Percentiles rank a stretch among this genome's conserved stretches.
Evolutionary conservation across 2,113 vertebrate genomes (phyloP).

Genomic region (Hepsetus odoe): DNA sequence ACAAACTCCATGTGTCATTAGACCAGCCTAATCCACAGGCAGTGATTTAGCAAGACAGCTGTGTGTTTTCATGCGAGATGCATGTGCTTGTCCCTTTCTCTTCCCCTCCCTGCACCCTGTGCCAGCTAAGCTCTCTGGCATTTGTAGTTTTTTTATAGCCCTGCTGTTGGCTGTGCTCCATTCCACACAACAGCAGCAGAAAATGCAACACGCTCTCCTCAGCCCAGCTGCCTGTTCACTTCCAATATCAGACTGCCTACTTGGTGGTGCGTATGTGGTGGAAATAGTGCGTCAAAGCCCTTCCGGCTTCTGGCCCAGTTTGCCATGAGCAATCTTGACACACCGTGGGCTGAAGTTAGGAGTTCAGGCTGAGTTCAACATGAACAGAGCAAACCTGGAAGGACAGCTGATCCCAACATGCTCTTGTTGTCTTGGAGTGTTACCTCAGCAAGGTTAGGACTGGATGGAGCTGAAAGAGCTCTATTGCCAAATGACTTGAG

Average conservation of each 20-base stretch:
- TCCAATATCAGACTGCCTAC: conserved; percentile 7
- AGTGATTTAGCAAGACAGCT: conserved; percentile 50
- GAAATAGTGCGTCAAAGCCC: conserved; percentile 2
- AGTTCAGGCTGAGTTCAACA: neutral
- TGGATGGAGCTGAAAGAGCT: neutral
- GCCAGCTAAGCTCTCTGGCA: neutral
- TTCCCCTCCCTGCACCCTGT: conserved; percentile 20
- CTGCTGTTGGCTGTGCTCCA: neutral
- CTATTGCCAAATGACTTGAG: neutral
- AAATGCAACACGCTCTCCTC: neutral
- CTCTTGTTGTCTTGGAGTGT: neutral
- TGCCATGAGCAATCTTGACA: conserved; percentile 12
- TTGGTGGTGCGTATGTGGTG: neutral
- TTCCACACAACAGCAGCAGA: neutral
- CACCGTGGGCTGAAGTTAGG: neutral
- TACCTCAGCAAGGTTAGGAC: neutral
- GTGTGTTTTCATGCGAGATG: conserved; percentile 40
- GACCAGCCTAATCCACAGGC: conserved; percentile 33
- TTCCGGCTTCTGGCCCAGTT: neutral
- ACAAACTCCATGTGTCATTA: conserved; percentile 34
- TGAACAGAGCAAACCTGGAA: conserved; percentile 4
- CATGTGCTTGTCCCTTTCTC: conserved; percentile 3
- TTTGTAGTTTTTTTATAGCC: conserved; percentile 6
- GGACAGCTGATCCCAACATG: conserved; percentile 7
- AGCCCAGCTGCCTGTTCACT: conserved; percentile 11